Base-by-base conservation (phyloP, 1,140 invertebrate species). In the Bombus turneri region DNA sequence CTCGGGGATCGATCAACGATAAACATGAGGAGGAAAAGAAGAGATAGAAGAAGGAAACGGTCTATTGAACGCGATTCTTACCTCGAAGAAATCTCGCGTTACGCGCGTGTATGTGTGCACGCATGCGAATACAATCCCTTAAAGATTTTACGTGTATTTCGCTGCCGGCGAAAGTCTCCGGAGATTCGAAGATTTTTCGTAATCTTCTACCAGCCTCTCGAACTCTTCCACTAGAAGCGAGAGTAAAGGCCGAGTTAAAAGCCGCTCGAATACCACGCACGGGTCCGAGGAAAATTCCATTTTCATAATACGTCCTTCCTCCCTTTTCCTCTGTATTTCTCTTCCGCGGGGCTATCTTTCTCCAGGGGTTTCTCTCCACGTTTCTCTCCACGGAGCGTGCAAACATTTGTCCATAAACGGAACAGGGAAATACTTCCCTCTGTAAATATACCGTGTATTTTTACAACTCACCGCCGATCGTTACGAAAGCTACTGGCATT, bases 1-100 rank as follows among this genome's bases (percentile, higher is more conserved):
- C 53, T 18, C 25, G 13, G 43, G 62, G 37, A 79, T 89, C 85
- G 88, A 89, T 86, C 84, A 37, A 69, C 64, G 66, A 86, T 83
- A 72, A 73, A 47, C 4, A 18, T 3, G 25, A 8, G 39, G 25
- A 31, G 15, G 28, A 15, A 18, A 39, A 6, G 18, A 12, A 15
- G 12, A 37, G 10, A 31, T 18, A 8, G 12, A 18, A 15, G n/a
- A 66, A 22, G 22, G 18, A 84, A 87, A 53, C 18, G 59, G 53
- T 75, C 43, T 37, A 80, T n/a, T 2, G 2, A 75, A 37, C 22
- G 8, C 25, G 12, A 18, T 15, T 28, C 12, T 74, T 41, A 34
- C 15, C 9, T 4, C 28, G 9, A 31, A 59, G 53, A 39, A 73
- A 81, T 80, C 22, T 53, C 39, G n/a, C 31, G 64, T 28, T 28